Conservation (phyloP, 2,888 invertebrate genomes). For the Orthosia gothica region DNA sequence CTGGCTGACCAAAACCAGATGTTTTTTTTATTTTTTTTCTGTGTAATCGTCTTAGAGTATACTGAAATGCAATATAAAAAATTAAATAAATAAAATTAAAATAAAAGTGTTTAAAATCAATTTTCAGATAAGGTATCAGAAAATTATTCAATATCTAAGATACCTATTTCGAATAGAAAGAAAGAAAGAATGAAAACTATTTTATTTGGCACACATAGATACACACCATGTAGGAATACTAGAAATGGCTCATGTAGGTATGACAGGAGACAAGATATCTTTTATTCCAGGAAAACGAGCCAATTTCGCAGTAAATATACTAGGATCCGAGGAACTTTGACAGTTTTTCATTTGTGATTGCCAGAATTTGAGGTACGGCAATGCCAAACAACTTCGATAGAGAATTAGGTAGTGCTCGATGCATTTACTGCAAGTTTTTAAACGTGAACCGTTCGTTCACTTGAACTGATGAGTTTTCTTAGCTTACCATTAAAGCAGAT, state of each 20-base stretch:
- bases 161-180: too few relatives aligned
- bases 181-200: too few relatives aligned
- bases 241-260: not conserved
- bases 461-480: slow-evolving; percentile 19
- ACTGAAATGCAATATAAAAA: too few relatives aligned
- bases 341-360: slow-evolving; percentile 33
- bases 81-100: too few relatives aligned
- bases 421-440: slow-evolving; percentile 16
- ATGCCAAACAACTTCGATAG: slow-evolving; percentile 19
- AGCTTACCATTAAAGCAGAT: not conserved
- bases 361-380: slow-evolving; percentile 15
- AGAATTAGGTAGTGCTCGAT: slow-evolving; percentile 12
- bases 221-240: too few relatives aligned
- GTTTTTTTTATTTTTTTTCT: too few relatives aligned
- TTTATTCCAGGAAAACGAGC: not conserved
- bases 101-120: too few relatives aligned
- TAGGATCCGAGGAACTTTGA: slow-evolving; percentile 13
- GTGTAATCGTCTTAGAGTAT: too few relatives aligned
- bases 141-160: too few relatives aligned
- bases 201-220: too few relatives aligned
- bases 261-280: not conserved
- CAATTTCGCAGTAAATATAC: slow-evolving; percentile 17
- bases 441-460: slow-evolving; percentile 18
- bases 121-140: too few relatives aligned
- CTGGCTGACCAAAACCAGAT: too few relatives aligned